Conservation (phyloP, 2,113 vertebrate genomes). For the Vidua macroura region DNA sequence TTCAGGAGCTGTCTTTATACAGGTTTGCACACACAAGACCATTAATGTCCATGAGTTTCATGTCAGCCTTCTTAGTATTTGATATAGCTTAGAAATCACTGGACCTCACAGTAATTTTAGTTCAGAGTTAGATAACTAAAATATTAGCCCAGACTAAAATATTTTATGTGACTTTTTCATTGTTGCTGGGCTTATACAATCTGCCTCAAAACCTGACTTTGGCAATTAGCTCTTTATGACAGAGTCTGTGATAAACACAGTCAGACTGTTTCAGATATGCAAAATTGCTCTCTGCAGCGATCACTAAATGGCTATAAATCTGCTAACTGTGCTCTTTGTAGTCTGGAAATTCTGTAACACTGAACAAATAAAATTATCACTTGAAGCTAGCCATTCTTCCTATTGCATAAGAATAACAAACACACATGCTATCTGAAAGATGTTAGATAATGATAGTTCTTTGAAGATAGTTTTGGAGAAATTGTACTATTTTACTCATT, state of each 20-base stretch:
- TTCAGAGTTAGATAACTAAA: background rate
- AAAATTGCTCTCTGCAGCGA: background rate
- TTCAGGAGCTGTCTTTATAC: background rate
- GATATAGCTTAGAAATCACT: background rate
- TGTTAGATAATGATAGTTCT: background rate
- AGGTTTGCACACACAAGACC: background rate
- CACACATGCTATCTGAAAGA: fast-evolving
- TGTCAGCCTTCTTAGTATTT: background rate
- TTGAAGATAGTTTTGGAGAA: background rate
- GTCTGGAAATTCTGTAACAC: background rate
- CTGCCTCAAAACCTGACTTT: background rate
- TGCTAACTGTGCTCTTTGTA: background rate
- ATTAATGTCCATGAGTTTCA: background rate
- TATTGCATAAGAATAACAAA: background rate
- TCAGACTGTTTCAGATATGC: background rate
- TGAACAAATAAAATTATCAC: background rate
- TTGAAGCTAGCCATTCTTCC: background rate
- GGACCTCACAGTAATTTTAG: background rate
- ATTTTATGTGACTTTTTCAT: background rate
- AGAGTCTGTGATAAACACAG: background rate
- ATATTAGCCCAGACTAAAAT: background rate
- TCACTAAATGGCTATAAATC: background rate
- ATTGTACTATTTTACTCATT: background rate
- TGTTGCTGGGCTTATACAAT: background rate
- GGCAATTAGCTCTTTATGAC: background rate